Conservation (phyloP, 2,797 vertebrate genomes). For the Peromyscus attwateri region DNA sequence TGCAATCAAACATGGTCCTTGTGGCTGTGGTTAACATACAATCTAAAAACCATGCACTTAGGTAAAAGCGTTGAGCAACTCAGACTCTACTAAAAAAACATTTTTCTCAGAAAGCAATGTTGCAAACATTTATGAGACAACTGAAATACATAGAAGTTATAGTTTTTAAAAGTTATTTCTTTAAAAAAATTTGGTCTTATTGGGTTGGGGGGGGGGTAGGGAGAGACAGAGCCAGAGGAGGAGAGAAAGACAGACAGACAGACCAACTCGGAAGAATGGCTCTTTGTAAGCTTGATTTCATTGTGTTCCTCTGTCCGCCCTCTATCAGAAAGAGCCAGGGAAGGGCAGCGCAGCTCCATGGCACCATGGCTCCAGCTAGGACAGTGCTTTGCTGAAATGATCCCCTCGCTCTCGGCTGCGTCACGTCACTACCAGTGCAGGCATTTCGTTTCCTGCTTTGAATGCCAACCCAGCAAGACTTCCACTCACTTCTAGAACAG, state of each 20-base stretch:
- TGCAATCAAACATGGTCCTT: slow-evolving; percentile 78
- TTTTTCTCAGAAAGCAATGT: not conserved
- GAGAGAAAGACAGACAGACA: not conserved
- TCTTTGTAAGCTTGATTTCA: not conserved
- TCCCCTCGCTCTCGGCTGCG: not conserved
- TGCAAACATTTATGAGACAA: slow-evolving; percentile 50
- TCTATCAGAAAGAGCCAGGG: not conserved
- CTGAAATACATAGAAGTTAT: slow-evolving; percentile 53
- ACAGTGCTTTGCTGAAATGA: not conserved
- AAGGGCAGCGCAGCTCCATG: not conserved
- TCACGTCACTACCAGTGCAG: not conserved
- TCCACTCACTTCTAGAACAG: slow-evolving; percentile 77
- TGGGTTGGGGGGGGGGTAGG: not conserved
- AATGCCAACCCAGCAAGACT: slow-evolving; percentile 57
- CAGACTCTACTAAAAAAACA: slow-evolving; percentile 25
- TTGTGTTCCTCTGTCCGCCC: slow-evolving; percentile 46
- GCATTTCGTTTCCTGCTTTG: slow-evolving; percentile 45
- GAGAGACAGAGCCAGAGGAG: not conserved
- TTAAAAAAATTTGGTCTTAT: slow-evolving; percentile 32
- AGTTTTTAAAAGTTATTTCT: slow-evolving; percentile 55
- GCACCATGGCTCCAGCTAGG: not conserved
- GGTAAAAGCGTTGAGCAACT: slow-evolving; percentile 58
- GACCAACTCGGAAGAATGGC: not conserved
- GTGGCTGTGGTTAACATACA: slow-evolving; percentile 81
- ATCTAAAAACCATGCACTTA: slow-evolving; percentile 64